Evolutionary conservation across 2,797 vertebrate species (phyloP).

Genomic region (Tarsius wallacei): DNA sequence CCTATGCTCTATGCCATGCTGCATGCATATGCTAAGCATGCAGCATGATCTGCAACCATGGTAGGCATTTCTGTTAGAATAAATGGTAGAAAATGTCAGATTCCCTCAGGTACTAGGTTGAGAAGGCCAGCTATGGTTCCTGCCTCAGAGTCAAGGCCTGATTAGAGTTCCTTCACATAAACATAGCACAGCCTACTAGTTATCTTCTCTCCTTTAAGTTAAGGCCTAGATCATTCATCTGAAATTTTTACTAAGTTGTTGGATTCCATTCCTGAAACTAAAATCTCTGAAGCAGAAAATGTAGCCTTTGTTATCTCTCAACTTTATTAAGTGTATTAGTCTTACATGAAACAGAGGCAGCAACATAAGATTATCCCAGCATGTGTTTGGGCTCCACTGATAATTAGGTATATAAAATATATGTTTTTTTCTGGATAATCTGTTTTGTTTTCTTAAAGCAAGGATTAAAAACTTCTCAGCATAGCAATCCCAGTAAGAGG

Average conservation of each 20-base stretch:
- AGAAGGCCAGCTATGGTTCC: not conserved
- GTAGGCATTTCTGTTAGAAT: not conserved
- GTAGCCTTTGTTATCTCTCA: not conserved
- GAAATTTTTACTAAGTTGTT: not conserved
- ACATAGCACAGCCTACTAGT: not conserved
- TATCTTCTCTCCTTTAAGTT: not conserved
- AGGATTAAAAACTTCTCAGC: not conserved
- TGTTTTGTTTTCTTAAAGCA: not conserved
- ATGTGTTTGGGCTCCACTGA: not conserved
- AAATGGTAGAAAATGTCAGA: not conserved
- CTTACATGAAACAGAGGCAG: not conserved
- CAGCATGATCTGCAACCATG: not conserved
- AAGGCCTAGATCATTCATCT: not conserved
- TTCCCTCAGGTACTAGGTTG: not conserved
- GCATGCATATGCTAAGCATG: not conserved
- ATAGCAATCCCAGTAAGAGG: not conserved
- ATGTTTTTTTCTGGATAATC: not conserved
- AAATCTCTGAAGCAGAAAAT: not conserved
- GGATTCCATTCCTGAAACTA: not conserved
- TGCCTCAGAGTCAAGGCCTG: not conserved
- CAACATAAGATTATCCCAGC: not conserved
- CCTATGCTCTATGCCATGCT: not conserved
- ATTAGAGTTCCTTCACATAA: not conserved
- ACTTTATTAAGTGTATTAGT: not conserved
- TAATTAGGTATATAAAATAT: constrained; percentile 1